Base-by-base conservation (phyloP, 2,888 invertebrate species). In the Metacarcinus magister region DNA sequence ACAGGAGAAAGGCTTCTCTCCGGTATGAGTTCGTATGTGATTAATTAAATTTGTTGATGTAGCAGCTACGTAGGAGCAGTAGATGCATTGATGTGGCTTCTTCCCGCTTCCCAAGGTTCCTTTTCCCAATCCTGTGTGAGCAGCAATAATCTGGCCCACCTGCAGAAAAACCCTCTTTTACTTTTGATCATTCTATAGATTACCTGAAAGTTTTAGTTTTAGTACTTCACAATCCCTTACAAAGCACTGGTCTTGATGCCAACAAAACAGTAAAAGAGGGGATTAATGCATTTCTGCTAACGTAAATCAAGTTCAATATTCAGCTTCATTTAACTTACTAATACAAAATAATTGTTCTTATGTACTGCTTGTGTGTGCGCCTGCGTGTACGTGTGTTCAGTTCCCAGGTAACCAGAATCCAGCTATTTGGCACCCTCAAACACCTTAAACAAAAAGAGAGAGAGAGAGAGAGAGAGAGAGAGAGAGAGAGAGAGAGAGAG, bases 21-120 rank as follows among this genome's bases (percentile, higher is more conserved):
- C 96, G 16, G 95, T 96, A 67, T 96, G 95, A 43, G 94, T 95
- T 75, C 96, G 94, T 13, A 96, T 91, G 60, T 96, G 96, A 48
- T 96, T 96, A 19, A 67, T 94, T 19, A 96, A 82, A 60, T 96
- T 95, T 32, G 96, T 95, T 75, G 95, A 95, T 1, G 95, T 95
- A 43, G 95, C 89, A 28, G 96, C 96, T 13, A 91, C 46, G 94
- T 96, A 96, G 46, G 96, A 92, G 82, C 96, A 96, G 95, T 60
- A 94, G 67, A 94, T 54, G 89, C 96, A 96, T 48, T 32, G 94
- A 48, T 87, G 94, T 60, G 60, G 39, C 95, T 94, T 95, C 91
- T 90, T 94, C 23, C 90, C 91, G 28, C 94, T 46, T 48, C 82
- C 92, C 67, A 46, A 28, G 75, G 67, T 39, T 28, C 48, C 43